These are phyloP conservation scores for Hepsetus odoe DNA, from an alignment of 2,113 vertebrate species.

Conservation along the genomic window DNA sequence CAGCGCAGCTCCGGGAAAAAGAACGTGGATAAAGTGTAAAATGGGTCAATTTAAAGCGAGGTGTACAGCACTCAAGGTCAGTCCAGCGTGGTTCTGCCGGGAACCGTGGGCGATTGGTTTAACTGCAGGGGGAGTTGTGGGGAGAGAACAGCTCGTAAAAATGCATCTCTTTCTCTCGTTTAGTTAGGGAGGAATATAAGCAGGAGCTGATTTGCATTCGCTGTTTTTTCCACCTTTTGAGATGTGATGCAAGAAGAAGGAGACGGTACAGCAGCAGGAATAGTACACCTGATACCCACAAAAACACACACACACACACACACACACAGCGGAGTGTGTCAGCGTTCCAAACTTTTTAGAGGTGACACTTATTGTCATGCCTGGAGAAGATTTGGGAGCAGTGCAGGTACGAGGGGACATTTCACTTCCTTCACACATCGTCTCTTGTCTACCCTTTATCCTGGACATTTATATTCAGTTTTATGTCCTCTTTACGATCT, in stretches of 20 bases:
- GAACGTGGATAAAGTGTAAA: background rate
- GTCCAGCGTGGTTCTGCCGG: slow-evolving; percentile 2
- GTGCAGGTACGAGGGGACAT: background rate
- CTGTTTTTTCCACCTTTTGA: background rate
- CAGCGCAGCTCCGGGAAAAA: too few relatives aligned
- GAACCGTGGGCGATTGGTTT: slow-evolving; percentile 41
- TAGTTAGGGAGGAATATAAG: slow-evolving; percentile 36
- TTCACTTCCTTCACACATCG: too few relatives aligned
- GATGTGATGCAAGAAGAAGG: background rate
- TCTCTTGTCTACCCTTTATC: too few relatives aligned
- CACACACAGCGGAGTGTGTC: background rate
- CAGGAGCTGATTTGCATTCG: slow-evolving; percentile 2
- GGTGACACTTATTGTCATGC: slow-evolving; percentile 31
- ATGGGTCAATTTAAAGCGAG: slow-evolving; percentile 26
- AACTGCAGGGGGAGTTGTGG: slow-evolving; percentile 36
- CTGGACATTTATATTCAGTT: too few relatives aligned
- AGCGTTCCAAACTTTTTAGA: slow-evolving; percentile 16
- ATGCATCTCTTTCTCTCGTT: background rate
- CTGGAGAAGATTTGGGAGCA: background rate
- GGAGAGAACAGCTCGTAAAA: slow-evolving; percentile 35
- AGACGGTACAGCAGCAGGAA: background rate
- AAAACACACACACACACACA: background rate
- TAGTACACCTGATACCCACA: background rate
- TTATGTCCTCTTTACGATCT: too few relatives aligned
- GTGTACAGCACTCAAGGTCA: slow-evolving; percentile 31